These are phyloP conservation scores for Festucalex cinctus DNA, from an alignment of 2,113 vertebrate genomes.

Conservation along the genomic window DNA sequence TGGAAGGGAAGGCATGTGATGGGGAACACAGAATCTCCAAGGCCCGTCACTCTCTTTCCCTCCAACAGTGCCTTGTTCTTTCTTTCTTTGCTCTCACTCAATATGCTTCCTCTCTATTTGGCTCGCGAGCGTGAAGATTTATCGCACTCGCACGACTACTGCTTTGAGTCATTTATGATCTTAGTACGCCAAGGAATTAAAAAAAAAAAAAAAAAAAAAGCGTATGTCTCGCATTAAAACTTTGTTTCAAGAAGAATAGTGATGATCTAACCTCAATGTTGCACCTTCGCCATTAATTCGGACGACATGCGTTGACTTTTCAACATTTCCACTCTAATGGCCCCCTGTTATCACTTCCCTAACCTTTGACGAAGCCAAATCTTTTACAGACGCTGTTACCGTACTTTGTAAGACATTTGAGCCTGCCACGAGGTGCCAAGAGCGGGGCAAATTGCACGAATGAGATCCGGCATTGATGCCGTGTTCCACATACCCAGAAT, in stretches of 20 bases:
- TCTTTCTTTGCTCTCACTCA: conserved; percentile 15
- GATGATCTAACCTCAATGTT: not conserved
- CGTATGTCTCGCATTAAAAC: conserved; percentile 11
- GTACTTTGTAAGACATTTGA: conserved; percentile 34
- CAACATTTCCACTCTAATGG: not conserved
- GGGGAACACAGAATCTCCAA: conserved; percentile 54
- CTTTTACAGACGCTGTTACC: conserved; percentile 32
- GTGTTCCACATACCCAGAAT: conserved; percentile 65
- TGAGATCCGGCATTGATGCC: conserved; percentile 56
- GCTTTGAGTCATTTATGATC: conserved; percentile 7
- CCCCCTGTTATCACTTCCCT: conserved; percentile 10
- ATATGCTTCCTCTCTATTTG: conserved; percentile 1
- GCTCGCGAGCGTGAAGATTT: conserved; percentile 5
- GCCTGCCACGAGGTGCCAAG: conserved; percentile 29
- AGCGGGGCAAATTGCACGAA: conserved; percentile 29
- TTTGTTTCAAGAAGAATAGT: not conserved
- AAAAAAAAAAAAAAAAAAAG: conserved; percentile 2
- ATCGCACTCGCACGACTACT: conserved; percentile 9
- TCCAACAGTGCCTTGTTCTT: not conserved
- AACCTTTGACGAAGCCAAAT: conserved; percentile 40
- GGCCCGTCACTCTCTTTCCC: conserved; percentile 22
- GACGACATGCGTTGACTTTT: not conserved
- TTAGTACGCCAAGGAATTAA: not conserved
- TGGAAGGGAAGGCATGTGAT: conserved; percentile 62
- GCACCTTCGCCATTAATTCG: not conserved